Evolutionary conservation across 2,888 invertebrate genomes (phyloP), one percentile per base, ranked within the genome.

Genomic region (Celastrina argiolus): DNA sequence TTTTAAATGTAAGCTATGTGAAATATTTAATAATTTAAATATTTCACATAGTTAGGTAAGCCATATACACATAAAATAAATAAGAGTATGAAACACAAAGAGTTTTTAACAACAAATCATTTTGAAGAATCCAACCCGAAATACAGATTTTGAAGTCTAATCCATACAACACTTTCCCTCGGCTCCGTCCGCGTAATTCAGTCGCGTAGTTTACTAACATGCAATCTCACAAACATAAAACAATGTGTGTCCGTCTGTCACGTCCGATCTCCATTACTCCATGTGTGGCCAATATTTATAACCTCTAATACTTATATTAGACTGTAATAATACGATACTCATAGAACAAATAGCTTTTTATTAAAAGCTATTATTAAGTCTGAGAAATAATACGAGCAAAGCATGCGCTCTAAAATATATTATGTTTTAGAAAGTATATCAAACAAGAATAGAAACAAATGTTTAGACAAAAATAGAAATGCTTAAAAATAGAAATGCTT

Each of bases 121-220:
- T n/a, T n/a, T n/a, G n/a, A n/a, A n/a, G n/a, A n/a, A n/a, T n/a
- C n/a, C n/a, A n/a, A 34, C 4, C 34, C 34, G 8, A 3, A 5
- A 34, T 7, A 34, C 34, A 6, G 12, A 12, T 36, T 36, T 36
- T 36, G 12, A 8, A 6, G 22, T 26, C 51, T 4, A 66, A 75
- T 81, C 85, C 76, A 74, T 41, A 67, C 39, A 36, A 78, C 63
- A 68, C 76, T 78, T 72, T 74, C 74, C 18, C 18, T 14, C 14
- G 22, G 71, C 74, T 73, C 73, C 72, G 74, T 73, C 72, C 76
- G 87, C 87, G 88, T 88, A 88, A 88, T 85, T 81, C 87, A 85
- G 87, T 84, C 85, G 83, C 85, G 82, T 84, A 74, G 78, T 78
- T 71, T 69, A 72, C 72, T 67, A 72, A 74, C 75, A 72, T 75